These are phyloP conservation scores for Herpetotheres cachinnans DNA, from an alignment of 2,113 vertebrate genomes.

Conservation along the genomic window DNA sequence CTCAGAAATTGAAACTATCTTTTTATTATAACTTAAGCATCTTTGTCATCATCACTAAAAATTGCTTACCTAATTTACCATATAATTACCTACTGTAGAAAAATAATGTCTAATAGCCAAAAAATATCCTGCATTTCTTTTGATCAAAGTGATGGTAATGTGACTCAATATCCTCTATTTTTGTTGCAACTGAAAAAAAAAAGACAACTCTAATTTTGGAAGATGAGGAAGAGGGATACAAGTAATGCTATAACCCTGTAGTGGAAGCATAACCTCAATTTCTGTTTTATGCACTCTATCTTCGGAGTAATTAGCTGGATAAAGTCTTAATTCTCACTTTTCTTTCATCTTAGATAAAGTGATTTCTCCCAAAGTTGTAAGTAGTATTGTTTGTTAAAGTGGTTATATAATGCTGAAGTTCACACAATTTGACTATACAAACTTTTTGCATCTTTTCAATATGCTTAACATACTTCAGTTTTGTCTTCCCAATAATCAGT, in stretches of 20 bases:
- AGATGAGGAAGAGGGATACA: background rate
- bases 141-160: background rate
- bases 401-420: background rate
- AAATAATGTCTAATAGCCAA: background rate
- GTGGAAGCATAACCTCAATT: background rate
- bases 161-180: background rate
- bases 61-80: background rate
- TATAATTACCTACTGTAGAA: background rate
- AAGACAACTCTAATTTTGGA: background rate
- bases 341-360: background rate
- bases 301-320: background rate
- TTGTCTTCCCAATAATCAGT: background rate
- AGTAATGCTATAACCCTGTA: background rate
- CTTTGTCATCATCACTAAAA: background rate
- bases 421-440: background rate
- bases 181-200: background rate
- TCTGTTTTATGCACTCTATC: background rate
- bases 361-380: background rate
- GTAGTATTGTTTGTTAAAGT: background rate
- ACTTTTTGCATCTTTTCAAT: background rate
- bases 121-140: background rate
- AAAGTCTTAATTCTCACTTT: background rate
- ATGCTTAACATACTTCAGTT: background rate
- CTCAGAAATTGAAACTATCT: background rate
- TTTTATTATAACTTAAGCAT: background rate